Evolutionary conservation across 2,888 invertebrate genomes (phyloP).

Genomic region (Teleiodes luculella): DNA sequence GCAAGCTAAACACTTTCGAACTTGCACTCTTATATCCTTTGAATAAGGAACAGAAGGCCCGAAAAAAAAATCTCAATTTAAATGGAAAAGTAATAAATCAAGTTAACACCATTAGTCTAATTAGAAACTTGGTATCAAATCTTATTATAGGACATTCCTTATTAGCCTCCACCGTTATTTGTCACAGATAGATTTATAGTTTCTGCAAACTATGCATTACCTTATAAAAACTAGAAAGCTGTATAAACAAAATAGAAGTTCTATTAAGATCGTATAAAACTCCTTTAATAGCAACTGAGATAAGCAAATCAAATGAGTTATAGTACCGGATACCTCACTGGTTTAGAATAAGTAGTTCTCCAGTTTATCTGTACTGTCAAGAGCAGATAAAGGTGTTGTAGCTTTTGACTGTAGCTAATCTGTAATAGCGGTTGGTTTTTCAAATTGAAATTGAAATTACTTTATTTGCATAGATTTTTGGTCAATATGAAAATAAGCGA

Average conservation of each 20-base stretch:
- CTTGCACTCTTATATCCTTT: no score
- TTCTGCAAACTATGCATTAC: background rate
- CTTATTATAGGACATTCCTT: background rate
- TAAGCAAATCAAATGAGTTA: slow-evolving; percentile 5
- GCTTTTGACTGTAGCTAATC: background rate
- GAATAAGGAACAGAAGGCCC: no score
- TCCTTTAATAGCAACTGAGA: background rate
- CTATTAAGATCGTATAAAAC: background rate
- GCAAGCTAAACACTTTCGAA: no score
- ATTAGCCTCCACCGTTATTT: background rate
- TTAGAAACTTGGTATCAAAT: background rate
- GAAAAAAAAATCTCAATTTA: no score
- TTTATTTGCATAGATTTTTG: no score
- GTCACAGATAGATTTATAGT: background rate
- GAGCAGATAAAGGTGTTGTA: background rate
- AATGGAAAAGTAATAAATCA: background rate
- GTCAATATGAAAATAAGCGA: no score
- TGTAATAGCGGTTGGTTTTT: no score
- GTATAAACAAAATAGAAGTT: background rate
- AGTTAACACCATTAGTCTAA: background rate
- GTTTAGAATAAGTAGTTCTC: background rate
- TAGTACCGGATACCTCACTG: background rate
- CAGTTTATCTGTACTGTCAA: background rate
- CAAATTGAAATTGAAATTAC: no score
- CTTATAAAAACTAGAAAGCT: background rate